Percentiles rank a stretch among this genome's conserved stretches.
Evolutionary conservation across 2,797 vertebrate species (phyloP).

Genomic region (Eulemur rubriventer): DNA sequence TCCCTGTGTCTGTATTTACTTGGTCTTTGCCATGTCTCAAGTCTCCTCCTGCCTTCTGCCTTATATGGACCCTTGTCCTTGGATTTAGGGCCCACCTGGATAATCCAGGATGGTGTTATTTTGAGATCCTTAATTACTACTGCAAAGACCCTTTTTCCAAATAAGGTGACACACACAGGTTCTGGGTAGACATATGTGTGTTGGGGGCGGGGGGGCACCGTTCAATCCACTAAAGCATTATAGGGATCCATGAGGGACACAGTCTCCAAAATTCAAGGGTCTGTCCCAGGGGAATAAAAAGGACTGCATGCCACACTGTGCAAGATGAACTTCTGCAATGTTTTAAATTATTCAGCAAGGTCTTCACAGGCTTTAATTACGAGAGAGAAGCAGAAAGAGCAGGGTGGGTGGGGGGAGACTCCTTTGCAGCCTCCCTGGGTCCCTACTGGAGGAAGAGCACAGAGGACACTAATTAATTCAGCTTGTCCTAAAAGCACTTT

Average conservation of each 20-base stretch:
- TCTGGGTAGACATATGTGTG: background rate
- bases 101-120: background rate
- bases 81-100: background rate
- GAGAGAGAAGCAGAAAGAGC: background rate
- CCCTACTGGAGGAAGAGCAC: background rate
- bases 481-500: slow-evolving; percentile 35
- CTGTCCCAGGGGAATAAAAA: background rate
- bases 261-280: background rate
- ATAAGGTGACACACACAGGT: background rate
- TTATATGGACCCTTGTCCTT: background rate
- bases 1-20: background rate
- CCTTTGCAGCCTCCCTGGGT: background rate
- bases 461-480: slow-evolving; percentile 33
- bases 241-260: background rate
- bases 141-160: background rate
- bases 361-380: background rate
- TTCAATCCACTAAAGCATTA: background rate
- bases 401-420: too few relatives aligned
- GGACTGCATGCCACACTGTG: too few relatives aligned
- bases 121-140: background rate
- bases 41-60: background rate
- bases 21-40: background rate
- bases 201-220: too few relatives aligned
- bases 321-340: background rate
- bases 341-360: background rate